These are phyloP conservation scores for Capitulum mitella DNA, from an alignment of 2,888 invertebrate genomes.

Conservation along the genomic window DNA sequence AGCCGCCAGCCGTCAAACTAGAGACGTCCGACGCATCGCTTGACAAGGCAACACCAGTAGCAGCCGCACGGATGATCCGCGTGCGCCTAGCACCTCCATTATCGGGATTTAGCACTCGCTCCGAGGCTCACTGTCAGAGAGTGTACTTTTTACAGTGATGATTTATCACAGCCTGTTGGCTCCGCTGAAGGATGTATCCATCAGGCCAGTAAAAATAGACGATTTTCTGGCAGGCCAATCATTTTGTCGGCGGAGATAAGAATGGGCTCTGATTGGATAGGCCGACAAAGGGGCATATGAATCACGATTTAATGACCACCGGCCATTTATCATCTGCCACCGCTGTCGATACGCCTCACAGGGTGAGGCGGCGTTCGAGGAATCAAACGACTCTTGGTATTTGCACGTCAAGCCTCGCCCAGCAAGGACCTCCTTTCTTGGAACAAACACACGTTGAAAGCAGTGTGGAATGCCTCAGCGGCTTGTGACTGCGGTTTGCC, in stretches of 20 bases:
- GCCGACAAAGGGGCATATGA: conserved; percentile 9
- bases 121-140: not conserved
- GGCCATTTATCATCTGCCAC: not conserved
- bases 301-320: not conserved
- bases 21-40: not conserved
- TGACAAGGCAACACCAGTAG: not conserved
- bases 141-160: not conserved
- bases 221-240: conserved; percentile 10
- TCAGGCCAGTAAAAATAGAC: not conserved
- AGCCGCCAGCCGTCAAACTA: not conserved
- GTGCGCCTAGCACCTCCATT: not conserved
- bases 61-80: too few relatives aligned
- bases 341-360: not conserved
- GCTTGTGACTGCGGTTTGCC: too few relatives aligned
- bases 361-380: too few relatives aligned
- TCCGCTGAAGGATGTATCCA: not conserved
- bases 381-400: too few relatives aligned
- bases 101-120: not conserved
- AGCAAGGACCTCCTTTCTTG: too few relatives aligned
- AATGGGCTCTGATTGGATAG: not conserved
- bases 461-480: too few relatives aligned
- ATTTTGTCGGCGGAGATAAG: conserved; percentile 13
- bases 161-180: not conserved
- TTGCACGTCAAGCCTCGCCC: too few relatives aligned
- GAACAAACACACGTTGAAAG: too few relatives aligned